Percentiles rank a stretch among this genome's conserved stretches.
phyloP scores from a whole-genome alignment of 2,888 invertebrate species.

The Polylopha cassiicola region DNA sequence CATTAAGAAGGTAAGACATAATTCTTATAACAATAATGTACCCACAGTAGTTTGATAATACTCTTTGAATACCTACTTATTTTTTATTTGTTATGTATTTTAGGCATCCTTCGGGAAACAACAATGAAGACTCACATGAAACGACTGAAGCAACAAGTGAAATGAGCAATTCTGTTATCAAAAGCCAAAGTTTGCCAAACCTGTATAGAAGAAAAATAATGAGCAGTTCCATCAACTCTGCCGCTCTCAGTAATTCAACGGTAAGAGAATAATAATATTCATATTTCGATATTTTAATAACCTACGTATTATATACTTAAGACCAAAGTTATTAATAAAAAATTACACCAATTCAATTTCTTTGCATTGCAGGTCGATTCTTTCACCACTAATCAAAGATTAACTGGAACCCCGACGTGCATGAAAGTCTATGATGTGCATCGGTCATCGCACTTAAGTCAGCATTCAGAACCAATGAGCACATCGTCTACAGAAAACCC shows the following conservation, averaged over 20 bases:
- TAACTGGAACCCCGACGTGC: conserved; percentile 61
- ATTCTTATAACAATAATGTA: conserved; percentile 3
- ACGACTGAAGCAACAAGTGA: conserved; percentile 74
- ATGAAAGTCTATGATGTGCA: conserved; percentile 73
- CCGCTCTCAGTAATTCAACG: conserved; percentile 82
- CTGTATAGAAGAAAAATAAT: conserved; percentile 76
- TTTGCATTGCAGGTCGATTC: conserved; percentile 66
- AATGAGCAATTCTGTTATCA: conserved; percentile 78
- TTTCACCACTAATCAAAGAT: conserved; percentile 65
- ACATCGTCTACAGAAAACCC: conserved; percentile 73
- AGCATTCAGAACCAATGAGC: conserved; percentile 73
- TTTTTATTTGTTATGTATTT: conserved; percentile 24
- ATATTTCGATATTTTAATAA: too few relatives aligned
- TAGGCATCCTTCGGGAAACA: conserved; percentile 87
- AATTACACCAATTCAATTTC: neutral
- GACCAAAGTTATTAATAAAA: too few relatives aligned
- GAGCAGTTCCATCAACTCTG: conserved; percentile 72
- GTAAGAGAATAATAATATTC: conserved; percentile 76
- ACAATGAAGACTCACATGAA: conserved; percentile 79
- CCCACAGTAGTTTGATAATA: neutral
- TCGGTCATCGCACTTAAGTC: conserved; percentile 61
- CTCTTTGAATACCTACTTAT: conserved; percentile 10
- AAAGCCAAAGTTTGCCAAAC: conserved; percentile 90
- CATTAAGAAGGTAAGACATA: conserved; percentile 76
- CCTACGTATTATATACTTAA: too few relatives aligned